phyloP scores from a whole-genome alignment of 2,113 vertebrate species.

The Corvus hawaiiensis region DNA sequence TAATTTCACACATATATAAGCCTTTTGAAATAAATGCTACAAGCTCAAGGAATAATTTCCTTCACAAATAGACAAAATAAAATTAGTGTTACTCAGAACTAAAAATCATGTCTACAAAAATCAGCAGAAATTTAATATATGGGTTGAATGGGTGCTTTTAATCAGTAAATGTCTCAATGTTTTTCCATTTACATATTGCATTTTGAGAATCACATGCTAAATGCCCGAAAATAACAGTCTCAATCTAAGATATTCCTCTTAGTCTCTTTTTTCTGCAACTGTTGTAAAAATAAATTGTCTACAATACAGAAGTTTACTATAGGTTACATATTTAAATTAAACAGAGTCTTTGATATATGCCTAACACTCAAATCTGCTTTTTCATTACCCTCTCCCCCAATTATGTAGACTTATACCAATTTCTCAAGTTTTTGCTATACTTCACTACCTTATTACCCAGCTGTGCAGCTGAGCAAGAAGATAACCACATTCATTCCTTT shows the following conservation, averaged over 20 bases:
- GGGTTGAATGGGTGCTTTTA: conserved; percentile 21
- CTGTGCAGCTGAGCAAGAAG: conserved; percentile 82
- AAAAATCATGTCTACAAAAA: conserved; percentile 29
- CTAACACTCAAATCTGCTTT: conserved; percentile 82
- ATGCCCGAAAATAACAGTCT: background rate
- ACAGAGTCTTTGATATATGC: conserved; percentile 65
- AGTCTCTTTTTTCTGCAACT: background rate
- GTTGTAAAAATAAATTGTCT: background rate
- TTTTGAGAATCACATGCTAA: conserved; percentile 10
- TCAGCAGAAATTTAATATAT: conserved; percentile 56
- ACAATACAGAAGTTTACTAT: background rate
- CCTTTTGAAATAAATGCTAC: conserved; percentile 31
- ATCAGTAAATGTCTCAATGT: conserved; percentile 11
- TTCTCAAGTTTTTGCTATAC: conserved; percentile 78
- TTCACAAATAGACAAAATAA: conserved; percentile 34
- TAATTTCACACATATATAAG: conserved; percentile 44
- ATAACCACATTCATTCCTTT: conserved; percentile 88
- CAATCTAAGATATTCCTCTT: background rate
- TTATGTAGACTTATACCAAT: conserved; percentile 73
- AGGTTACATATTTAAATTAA: conserved; percentile 61
- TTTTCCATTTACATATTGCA: conserved; percentile 35
- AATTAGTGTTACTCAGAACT: background rate
- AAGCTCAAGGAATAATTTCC: conserved; percentile 40
- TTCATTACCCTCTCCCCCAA: conserved; percentile 78
- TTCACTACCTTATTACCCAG: conserved; percentile 75